Percentiles rank a stretch among this genome's conserved stretches.
Conservation (phyloP, 1,140 invertebrate species). For the Drosophila pandora region DNA sequence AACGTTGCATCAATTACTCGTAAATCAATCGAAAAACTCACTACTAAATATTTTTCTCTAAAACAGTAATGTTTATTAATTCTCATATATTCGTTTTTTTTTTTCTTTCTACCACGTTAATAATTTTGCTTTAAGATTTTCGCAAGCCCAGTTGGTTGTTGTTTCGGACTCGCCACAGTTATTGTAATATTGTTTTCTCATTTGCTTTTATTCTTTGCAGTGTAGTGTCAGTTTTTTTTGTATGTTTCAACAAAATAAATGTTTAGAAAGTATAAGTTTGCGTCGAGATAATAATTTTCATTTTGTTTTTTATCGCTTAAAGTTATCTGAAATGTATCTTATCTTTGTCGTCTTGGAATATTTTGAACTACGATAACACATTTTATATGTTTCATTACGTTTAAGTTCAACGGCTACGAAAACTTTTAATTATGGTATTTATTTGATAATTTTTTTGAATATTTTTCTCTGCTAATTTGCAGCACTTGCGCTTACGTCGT, state of each 20-base stretch:
- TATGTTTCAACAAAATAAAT: slow-evolving; percentile 52
- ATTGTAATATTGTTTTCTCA: slow-evolving; percentile 81
- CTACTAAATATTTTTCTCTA: slow-evolving; percentile 68
- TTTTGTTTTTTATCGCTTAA: slow-evolving; percentile 50
- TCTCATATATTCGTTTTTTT: slow-evolving; percentile 39
- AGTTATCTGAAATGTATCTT: slow-evolving; percentile 55
- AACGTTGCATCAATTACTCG: slow-evolving; percentile 56
- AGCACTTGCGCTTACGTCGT: slow-evolving; percentile 33
- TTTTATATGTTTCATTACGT: slow-evolving; percentile 46
- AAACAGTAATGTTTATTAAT: slow-evolving; percentile 44
- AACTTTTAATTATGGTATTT: slow-evolving; percentile 63
- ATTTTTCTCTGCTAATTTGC: slow-evolving; percentile 48
- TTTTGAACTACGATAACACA: slow-evolving; percentile 71
- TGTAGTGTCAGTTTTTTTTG: slow-evolving; percentile 54
- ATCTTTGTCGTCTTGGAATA: slow-evolving; percentile 50
- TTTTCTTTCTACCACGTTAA: slow-evolving; percentile 76
- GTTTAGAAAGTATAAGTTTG: slow-evolving; percentile 62
- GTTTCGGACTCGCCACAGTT: slow-evolving; percentile 70
- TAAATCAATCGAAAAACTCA: slow-evolving; percentile 74
- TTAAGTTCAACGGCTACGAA: slow-evolving; percentile 73
- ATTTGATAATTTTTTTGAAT: slow-evolving; percentile 46
- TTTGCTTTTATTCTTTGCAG: slow-evolving; percentile 51
- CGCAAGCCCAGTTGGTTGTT: slow-evolving; percentile 64
- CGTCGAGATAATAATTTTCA: slow-evolving; percentile 64
- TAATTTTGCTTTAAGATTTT: slow-evolving; percentile 44